Evolutionary conservation across 2,113 vertebrate genomes (phyloP), one percentile per base, ranked within the genome.

Genomic region (Mionectes macconnelli): DNA sequence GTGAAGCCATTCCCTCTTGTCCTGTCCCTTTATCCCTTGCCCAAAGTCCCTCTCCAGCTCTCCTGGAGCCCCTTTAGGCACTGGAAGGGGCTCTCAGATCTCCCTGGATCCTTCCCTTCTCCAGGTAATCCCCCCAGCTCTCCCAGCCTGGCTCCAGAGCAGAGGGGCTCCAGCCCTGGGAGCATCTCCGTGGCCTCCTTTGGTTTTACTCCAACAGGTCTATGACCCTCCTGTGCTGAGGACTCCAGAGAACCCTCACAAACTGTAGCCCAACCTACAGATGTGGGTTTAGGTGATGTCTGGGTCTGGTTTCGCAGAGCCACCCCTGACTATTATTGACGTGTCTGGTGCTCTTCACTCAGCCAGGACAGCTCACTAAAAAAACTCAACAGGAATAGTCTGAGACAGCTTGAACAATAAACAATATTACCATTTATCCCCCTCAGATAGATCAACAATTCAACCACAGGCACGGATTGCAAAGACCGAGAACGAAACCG

Each of bases 341-440:
- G 1, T 24, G 8, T 14, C 5, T 1, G 0, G 6, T 10, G 27
- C 0, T 1, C 12, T 25, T 40, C 0, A 0, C 37, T 47, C 37
- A 68, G 37, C 0, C 0, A 90, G 49, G 40, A 52, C 5, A 2
- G 40, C n/a, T 86, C 35, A 4, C 30, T 6, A 3, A 19, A 50
- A 66, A n/a, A 18, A 11, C 55, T 84, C 62, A n/a, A 45, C 10
- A 70, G 25, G 15, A 59, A 68, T 23, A 33, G 63, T 12, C 12
- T 0, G 20, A 55, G 39, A 3, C 1, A 1, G 13, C 14, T 60
- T 49, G 66, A 68, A 24, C 20, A 67, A 20, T 24, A 31, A 68
- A 24, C 20, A 67, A 18, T 27, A 31, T 49, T 37, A 52, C 10
- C 5, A 4, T 82, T 94, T 79, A 40, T 57, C 31, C 67, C 63